Conservation (phyloP, 2,113 vertebrate species). For the Cettia cetti region DNA sequence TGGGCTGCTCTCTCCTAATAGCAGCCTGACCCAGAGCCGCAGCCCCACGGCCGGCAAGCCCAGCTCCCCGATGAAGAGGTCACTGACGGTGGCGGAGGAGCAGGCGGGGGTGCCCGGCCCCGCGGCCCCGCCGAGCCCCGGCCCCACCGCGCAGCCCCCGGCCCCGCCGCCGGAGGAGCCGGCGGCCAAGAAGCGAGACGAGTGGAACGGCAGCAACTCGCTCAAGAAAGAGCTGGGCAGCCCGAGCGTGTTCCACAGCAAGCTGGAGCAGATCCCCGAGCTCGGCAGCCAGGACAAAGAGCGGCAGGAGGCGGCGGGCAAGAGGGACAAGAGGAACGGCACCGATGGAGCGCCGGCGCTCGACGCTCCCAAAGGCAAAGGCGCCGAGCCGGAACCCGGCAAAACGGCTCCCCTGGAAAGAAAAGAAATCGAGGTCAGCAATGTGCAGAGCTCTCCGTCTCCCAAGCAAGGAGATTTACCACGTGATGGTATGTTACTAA, state of each 20-base stretch:
- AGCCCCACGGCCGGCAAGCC: slow-evolving; percentile 65
- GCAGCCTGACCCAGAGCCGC: slow-evolving; percentile 9
- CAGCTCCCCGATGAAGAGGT: slow-evolving; percentile 77
- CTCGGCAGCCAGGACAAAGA: slow-evolving; percentile 33
- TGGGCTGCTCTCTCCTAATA: slow-evolving; percentile 55
- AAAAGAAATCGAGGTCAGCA: slow-evolving; percentile 63
- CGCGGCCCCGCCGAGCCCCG: background rate
- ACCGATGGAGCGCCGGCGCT: background rate
- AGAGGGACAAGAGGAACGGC: background rate
- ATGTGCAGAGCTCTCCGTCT: background rate
- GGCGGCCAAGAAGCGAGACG: slow-evolving; percentile 42
- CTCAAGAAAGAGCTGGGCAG: slow-evolving; percentile 39
- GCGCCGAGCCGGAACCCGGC: slow-evolving; percentile 37
- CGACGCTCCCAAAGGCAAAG: slow-evolving; percentile 14
- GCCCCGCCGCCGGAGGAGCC: slow-evolving; percentile 34
- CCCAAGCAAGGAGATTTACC: slow-evolving; percentile 50
- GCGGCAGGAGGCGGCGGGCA: slow-evolving; percentile 1
- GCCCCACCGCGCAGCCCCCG: background rate
- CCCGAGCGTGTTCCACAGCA: slow-evolving; percentile 46
- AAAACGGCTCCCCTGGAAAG: slow-evolving; percentile 44
- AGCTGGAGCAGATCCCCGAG: slow-evolving; percentile 74
- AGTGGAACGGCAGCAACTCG: background rate
- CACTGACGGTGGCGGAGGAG: slow-evolving; percentile 85
- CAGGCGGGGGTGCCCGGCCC: slow-evolving; percentile 47
- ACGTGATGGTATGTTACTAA: slow-evolving; percentile 73